Evolutionary conservation across 2,888 invertebrate species (phyloP).

Genomic region (Cryptophagus acutangulus): DNA sequence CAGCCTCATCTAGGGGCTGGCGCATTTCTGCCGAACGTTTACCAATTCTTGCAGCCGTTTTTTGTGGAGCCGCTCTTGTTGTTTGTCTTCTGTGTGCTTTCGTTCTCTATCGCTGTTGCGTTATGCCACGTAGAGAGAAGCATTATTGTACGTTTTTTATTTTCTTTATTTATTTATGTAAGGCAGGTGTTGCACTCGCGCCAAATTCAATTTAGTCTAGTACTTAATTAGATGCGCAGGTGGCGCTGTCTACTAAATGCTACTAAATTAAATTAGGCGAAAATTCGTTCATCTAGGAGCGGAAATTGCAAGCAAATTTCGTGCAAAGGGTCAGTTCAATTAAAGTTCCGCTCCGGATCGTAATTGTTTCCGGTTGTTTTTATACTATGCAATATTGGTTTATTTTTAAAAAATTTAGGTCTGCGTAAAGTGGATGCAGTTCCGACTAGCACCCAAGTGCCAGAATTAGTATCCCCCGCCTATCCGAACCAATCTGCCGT

Average conservation of each 20-base stretch:
- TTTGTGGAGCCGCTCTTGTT: slow-evolving; percentile 57
- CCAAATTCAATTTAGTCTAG: too few species aligned
- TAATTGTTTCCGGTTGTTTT: slow-evolving; percentile 11
- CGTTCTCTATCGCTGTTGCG: slow-evolving; percentile 64
- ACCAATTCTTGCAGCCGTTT: slow-evolving; percentile 49
- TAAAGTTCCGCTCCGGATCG: slow-evolving; percentile 5
- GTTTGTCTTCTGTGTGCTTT: slow-evolving; percentile 60
- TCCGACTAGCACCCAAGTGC: slow-evolving; percentile 36
- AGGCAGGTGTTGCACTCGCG: not conserved
- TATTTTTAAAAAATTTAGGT: too few species aligned
- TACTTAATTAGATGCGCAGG: too few species aligned
- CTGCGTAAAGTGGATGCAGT: slow-evolving; percentile 42
- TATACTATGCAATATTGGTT: too few species aligned
- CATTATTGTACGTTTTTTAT: slow-evolving; percentile 56
- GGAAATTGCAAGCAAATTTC: too few species aligned
- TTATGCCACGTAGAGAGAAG: slow-evolving; percentile 65
- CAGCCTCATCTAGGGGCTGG: slow-evolving; percentile 46
- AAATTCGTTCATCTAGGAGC: too few species aligned
- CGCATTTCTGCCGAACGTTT: slow-evolving; percentile 48
- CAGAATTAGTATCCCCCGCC: slow-evolving; percentile 31
- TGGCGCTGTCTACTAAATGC: too few species aligned
- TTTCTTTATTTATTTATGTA: not conserved
- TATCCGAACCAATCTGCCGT: slow-evolving; percentile 49
- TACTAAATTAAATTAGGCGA: too few species aligned
- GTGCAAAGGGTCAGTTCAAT: too few species aligned